A percentile compares a stretch with the other conserved stretches of the same genome.
These are phyloP conservation scores for Caenorhabditis wallacei DNA, from an alignment of 2,888 invertebrate genomes.

Conservation along the genomic window DNA sequence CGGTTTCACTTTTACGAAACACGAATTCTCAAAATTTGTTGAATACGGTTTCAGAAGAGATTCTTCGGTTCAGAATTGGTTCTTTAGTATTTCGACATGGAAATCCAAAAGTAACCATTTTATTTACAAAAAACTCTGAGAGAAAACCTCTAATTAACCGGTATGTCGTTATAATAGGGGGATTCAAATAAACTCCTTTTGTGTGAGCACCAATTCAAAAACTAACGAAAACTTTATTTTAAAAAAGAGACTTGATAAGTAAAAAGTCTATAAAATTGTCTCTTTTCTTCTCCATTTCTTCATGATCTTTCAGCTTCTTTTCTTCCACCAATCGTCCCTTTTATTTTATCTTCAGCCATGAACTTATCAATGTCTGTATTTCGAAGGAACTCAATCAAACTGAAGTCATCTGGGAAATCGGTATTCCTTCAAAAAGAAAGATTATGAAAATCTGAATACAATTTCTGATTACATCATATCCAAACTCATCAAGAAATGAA, in stretches of 20 bases:
- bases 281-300: not conserved
- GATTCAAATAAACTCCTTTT: too few relatives aligned
- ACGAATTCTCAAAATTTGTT: not conserved
- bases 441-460: not conserved
- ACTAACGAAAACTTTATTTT: slow-evolving; percentile 1
- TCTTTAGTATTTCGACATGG: too few relatives aligned
- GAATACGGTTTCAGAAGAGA: slow-evolving; percentile 3
- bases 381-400: slow-evolving; percentile 61
- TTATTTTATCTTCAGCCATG: slow-evolving; percentile 41
- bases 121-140: too few relatives aligned
- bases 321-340: slow-evolving; percentile 19
- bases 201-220: too few relatives aligned
- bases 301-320: slow-evolving; percentile 43
- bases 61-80: too few relatives aligned
- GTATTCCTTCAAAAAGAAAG: slow-evolving; percentile 23
- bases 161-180: too few relatives aligned
- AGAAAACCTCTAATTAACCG: too few relatives aligned
- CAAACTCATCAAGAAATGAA: slow-evolving; percentile 56
- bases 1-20: slow-evolving; percentile 18
- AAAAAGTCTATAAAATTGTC: slow-evolving; percentile 29
- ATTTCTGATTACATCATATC: slow-evolving; percentile 25
- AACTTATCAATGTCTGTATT: slow-evolving; percentile 56
- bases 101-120: too few relatives aligned
- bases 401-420: slow-evolving; percentile 57
- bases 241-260: slow-evolving; percentile 30